A percentile compares a stretch with the other conserved stretches of the same genome.
Evolutionary conservation across 2,113 vertebrate genomes (phyloP).

Genomic region (Atrichornis clamosus): DNA sequence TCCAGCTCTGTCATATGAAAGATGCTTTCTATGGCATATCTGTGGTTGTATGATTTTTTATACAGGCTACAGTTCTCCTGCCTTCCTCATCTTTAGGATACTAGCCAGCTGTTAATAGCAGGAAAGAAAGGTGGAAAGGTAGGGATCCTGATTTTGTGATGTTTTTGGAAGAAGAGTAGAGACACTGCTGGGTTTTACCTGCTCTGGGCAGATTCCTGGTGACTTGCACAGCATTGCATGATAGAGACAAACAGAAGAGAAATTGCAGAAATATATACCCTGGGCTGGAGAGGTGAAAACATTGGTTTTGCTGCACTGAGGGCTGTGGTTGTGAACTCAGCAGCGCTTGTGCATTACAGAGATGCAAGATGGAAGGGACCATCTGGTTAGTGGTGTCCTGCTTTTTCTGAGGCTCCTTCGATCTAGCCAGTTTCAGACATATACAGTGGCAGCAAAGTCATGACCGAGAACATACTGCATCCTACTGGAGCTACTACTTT

Average conservation of each 20-base stretch:
- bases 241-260: background rate
- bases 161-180: background rate
- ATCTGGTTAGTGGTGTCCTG: background rate
- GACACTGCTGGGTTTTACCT: background rate
- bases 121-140: background rate
- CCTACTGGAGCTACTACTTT: background rate
- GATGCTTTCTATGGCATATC: background rate
- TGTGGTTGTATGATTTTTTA: background rate
- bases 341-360: background rate
- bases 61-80: background rate
- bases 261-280: background rate
- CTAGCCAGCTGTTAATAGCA: background rate
- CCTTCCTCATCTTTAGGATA: background rate
- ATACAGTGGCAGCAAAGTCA: background rate
- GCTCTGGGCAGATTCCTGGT: background rate
- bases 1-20: background rate
- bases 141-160: background rate
- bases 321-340: background rate
- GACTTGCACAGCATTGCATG: rapidly evolving
- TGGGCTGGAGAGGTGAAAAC: background rate
- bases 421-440: background rate
- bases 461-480: background rate
- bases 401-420: background rate
- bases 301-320: background rate
- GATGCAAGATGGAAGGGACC: background rate